Evolutionary conservation across 2,113 vertebrate genomes (phyloP).

Genomic region (Corythornis madagascariensis): DNA sequence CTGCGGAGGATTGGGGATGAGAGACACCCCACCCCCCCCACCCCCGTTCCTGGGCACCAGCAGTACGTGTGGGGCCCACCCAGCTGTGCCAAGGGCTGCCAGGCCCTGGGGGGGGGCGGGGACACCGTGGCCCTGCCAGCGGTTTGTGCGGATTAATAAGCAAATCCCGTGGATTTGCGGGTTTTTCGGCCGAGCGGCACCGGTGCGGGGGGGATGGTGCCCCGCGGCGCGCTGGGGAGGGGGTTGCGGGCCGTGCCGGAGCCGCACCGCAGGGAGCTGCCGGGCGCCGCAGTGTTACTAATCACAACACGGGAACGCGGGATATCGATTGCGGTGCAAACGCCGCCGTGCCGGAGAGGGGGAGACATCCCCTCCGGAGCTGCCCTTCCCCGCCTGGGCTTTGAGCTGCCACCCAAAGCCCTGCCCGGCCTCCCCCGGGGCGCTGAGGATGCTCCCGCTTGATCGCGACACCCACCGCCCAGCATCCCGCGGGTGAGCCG

Average conservation of each 20-base stretch:
- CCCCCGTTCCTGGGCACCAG: background rate
- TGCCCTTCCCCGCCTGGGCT: background rate
- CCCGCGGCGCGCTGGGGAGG: background rate
- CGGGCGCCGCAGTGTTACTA: slow-evolving; percentile 38
- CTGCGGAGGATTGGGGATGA: background rate
- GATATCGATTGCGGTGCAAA: slow-evolving; percentile 42
- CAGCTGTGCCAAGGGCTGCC: background rate
- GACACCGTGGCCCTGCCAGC: background rate
- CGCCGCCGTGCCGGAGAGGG: background rate
- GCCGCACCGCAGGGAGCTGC: slow-evolving; percentile 22
- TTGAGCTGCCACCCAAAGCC: background rate
- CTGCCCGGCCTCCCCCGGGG: background rate
- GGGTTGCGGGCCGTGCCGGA: background rate
- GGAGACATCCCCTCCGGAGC: background rate
- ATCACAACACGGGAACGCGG: slow-evolving; percentile 5
- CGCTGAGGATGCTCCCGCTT: background rate
- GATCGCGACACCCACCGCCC: rapidly evolving
- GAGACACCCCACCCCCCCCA: too few species aligned
- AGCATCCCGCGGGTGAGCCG: background rate
- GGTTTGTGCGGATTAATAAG: background rate
- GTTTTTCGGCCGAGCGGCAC: background rate
- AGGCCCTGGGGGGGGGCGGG: background rate
- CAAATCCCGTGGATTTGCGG: slow-evolving; percentile 30
- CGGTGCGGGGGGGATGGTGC: background rate
- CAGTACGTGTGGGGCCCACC: background rate